Conservation (phyloP, 2,113 vertebrate genomes). For the Channa maculata region DNA sequence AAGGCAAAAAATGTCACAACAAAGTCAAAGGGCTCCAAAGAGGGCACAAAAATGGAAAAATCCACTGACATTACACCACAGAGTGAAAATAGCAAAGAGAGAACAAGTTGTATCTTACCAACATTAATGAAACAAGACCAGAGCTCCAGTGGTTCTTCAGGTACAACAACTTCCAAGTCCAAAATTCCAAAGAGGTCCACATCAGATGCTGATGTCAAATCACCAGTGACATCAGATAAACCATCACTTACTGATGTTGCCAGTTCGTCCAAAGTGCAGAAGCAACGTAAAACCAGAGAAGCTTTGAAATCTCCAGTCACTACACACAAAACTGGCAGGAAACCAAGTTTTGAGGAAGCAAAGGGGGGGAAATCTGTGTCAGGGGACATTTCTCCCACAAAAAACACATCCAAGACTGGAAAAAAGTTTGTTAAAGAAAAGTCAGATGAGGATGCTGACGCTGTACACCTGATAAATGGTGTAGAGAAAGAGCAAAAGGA, state of each 20-base stretch:
- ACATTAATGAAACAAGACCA: conserved; percentile 60
- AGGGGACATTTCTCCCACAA: conserved; percentile 54
- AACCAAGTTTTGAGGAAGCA: conserved; percentile 54
- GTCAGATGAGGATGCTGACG: conserved; percentile 24
- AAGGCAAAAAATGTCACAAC: conserved; percentile 62
- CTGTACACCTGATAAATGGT: conserved; percentile 49
- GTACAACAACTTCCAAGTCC: conserved; percentile 56
- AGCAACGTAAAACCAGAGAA: conserved; percentile 57
- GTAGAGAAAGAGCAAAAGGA: conserved; percentile 39
- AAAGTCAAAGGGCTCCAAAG: conserved; percentile 61
- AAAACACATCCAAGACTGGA: conserved; percentile 32
- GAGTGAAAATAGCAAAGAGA: conserved; percentile 51
- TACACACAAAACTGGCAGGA: conserved; percentile 37
- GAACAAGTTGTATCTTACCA: conserved; percentile 51
- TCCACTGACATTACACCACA: conserved; percentile 30
- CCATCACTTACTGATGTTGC: conserved; percentile 9
- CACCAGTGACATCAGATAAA: conserved; percentile 61
- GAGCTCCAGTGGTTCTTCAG: conserved; percentile 15
- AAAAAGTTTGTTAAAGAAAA: conserved; percentile 44
- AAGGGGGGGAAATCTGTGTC: conserved; percentile 36
- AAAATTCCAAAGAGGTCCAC: conserved; percentile 78
- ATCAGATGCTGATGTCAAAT: conserved; percentile 68
- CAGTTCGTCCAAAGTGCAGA: conserved; percentile 53
- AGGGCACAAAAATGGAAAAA: conserved; percentile 49
- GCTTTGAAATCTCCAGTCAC: conserved; percentile 43